These are phyloP conservation scores for Drosophila watanabei DNA, from an alignment of 1,140 invertebrate genomes.

Conservation along the genomic window DNA sequence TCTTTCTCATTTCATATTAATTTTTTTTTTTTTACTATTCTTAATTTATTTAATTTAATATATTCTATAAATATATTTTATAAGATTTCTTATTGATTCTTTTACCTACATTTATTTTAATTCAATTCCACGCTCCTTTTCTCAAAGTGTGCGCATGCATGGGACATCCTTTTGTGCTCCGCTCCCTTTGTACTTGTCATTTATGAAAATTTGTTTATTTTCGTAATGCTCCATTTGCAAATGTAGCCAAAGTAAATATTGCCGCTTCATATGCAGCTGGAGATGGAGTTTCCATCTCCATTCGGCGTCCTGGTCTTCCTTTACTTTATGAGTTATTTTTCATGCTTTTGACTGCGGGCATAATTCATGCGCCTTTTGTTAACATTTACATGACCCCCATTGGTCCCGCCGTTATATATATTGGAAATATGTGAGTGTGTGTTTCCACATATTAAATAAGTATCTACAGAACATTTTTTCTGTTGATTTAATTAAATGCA, in stretches of 20 bases:
- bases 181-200: slow-evolving; percentile 79
- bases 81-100: neutral
- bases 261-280: slow-evolving; percentile 66
- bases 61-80: neutral
- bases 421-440: slow-evolving; percentile 11
- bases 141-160: slow-evolving; percentile 2
- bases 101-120: neutral
- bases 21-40: neutral
- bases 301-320: neutral
- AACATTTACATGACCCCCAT: slow-evolving; percentile 45
- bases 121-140: neutral
- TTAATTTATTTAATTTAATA: neutral
- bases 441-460: slow-evolving; percentile 6
- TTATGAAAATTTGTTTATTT: slow-evolving; percentile 85
- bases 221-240: slow-evolving; percentile 85
- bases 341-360: slow-evolving; percentile 64
- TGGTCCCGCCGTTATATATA: slow-evolving; percentile 16
- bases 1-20: neutral
- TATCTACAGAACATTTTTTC: neutral
- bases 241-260: slow-evolving; percentile 85
- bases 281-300: slow-evolving; percentile 19
- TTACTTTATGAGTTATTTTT: slow-evolving; percentile 42
- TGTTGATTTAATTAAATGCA: slow-evolving; percentile 33
- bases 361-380: slow-evolving; percentile 75
- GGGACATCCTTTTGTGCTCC: slow-evolving; percentile 67